These are phyloP conservation scores for Sinocyclocheilus anshuiensis DNA, from an alignment of 2,113 vertebrate genomes.

Conservation along the genomic window DNA sequence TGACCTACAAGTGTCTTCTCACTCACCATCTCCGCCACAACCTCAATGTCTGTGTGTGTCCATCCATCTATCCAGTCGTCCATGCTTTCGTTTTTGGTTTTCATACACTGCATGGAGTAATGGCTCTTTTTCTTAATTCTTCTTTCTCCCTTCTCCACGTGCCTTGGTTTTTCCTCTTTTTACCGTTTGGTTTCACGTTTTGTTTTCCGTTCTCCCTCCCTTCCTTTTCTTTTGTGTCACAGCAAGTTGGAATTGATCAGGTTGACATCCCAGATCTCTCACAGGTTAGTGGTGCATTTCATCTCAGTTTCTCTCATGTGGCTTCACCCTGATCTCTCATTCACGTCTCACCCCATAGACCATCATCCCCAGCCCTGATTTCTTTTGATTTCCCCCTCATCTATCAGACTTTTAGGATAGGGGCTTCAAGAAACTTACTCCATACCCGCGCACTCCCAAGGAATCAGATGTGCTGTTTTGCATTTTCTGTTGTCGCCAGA, in stretches of 20 bases:
- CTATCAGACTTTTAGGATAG: constrained; percentile 59
- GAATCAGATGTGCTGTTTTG: constrained; percentile 62
- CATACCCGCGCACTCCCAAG: constrained; percentile 55
- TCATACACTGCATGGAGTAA: constrained; percentile 66
- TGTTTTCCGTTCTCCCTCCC: constrained; percentile 57
- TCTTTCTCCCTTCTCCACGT: constrained; percentile 58
- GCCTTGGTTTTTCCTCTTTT: constrained; percentile 52
- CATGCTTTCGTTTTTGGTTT: constrained; percentile 53
- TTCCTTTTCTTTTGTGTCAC: constrained; percentile 71
- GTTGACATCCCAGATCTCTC: constrained; percentile 84
- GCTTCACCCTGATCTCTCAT: constrained; percentile 57
- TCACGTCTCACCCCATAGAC: constrained; percentile 60
- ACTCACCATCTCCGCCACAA: constrained; percentile 45
- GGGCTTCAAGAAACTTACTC: constrained; percentile 60
- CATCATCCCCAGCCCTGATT: constrained; percentile 50
- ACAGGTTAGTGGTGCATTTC: constrained; percentile 81
- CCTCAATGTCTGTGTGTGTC: constrained; percentile 51
- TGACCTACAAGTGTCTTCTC: constrained; percentile 68
- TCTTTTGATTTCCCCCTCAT: constrained; percentile 49
- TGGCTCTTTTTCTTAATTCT: constrained; percentile 60
- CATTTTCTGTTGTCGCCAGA: constrained; percentile 61
- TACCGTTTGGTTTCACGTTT: constrained; percentile 57
- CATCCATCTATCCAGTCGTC: constrained; percentile 56
- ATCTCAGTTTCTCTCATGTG: constrained; percentile 65
- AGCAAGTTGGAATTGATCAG: constrained; percentile 87